Evolutionary conservation across 2,888 invertebrate genomes (phyloP), one percentile per base, ranked within the genome.

Genomic region (Melipona bicolor): DNA sequence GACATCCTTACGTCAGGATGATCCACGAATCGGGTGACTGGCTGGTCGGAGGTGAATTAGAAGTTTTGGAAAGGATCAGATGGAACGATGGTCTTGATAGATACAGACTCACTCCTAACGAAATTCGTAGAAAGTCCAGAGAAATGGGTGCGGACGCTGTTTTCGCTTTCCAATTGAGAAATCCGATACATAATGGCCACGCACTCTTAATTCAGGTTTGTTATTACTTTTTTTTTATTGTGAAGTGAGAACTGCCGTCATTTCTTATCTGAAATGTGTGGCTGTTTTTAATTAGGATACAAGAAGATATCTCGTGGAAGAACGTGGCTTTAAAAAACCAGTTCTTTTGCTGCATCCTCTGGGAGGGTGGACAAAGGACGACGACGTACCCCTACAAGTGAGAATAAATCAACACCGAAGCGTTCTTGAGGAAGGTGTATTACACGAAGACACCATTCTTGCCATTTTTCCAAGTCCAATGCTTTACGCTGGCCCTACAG

Each of bases 401-500:
- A 96, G 99, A 79, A 99, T 99, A 93, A 96, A 96, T 72, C 99
- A 99, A 92, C 99, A 99, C 95, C 96, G 97, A 93, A 98, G 98
- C 0, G 98, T 99, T 4, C 95, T 99, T 24, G 97, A 97, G 89
- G 98, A 98, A 80, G 97, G 97, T 0, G 96, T 98, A 0, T 92
- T 98, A n/a, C 98, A 99, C 92, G 96, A 97, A 0, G 95, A 96
- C 32, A 99, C 99, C 0, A 96, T 99, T 17, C 95, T 99, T 77
- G 99, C 99, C 0, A 99, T 99, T 91, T 99, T 99, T 95, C 99
- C 99, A 0, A 98, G 99, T 68, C 99, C 99, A 0, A 99, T 99
- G 99, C 97, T 98, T 97, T 99, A 99, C 93, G 99, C 99, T 1
- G 99, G 99, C 0, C 99, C 99, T 11, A 99, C 99, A 21, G 99